Base-by-base conservation (phyloP, 1,140 invertebrate genomes). In the Ceratoteleas bidentatus region DNA sequence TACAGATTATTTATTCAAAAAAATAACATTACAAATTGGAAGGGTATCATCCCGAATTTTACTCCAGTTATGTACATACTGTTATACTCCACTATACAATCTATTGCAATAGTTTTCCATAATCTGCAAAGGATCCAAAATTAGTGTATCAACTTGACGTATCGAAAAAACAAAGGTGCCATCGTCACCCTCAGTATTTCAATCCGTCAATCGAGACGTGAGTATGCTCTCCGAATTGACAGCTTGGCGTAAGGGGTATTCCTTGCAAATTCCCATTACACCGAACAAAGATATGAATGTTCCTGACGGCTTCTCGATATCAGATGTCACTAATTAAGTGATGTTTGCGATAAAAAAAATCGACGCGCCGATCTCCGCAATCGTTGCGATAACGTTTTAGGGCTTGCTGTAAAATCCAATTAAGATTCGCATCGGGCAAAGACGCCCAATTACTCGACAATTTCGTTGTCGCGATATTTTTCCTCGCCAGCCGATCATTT, bases 241-340 rank as follows among this genome's bases (percentile, higher is more conserved):
- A 75, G 52, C 16, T 53, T 4, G 6, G 43, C 32, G 38, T 53
- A 36, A 43, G 54, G 47, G 33, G 13, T 66, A 57, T 75, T 60
- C 72, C 72, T 64, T 66, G 38, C 40, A 47, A 75, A 75, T 60
- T 60, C 47, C 54, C 10, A 75, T 75, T 75, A 75, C 13, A 15
- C 38, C 8, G 36, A 6, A 65, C 72, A 66, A 74, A 74, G 72
- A 65, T 64, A 38, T 38, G 70, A 73, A 49, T 74, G 60, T 64
- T 74, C 60, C 5, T 64, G 70, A 64, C 60, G 40, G 58, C 57
- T 57, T 10, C 34, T 74, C 70, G 34, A 74, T 74, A 64, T 53
- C 70, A 74, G 40, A 54, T 64, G 24, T 7, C 15, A 57, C 40
- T 68, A 68, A 65, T 65, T 54, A 60, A 47, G 16, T 43, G 33